Evolutionary conservation across 1,140 invertebrate genomes (phyloP).

Genomic region (Oreohelix idahoensis): DNA sequence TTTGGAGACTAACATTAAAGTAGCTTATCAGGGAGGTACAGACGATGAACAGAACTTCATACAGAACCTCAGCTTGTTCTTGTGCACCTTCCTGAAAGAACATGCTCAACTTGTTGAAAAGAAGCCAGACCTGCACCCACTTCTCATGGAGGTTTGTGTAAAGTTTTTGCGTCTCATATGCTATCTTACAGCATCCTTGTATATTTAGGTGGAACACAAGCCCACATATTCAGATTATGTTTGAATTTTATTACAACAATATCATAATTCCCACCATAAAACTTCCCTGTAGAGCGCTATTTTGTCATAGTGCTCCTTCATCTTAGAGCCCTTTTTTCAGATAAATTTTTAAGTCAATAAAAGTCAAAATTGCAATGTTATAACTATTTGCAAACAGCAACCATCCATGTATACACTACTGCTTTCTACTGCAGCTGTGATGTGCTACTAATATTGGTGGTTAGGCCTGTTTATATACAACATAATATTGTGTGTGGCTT

Average conservation of each 20-base stretch:
- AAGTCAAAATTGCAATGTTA: too few relatives aligned
- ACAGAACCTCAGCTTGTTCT: slow-evolving; percentile 96
- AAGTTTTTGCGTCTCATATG: neutral
- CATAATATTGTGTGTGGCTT: too few relatives aligned
- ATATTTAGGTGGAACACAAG: neutral
- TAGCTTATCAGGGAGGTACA: slow-evolving; percentile 91
- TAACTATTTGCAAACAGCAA: too few relatives aligned
- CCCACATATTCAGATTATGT: too few relatives aligned
- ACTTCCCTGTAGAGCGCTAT: neutral
- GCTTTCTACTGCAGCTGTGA: too few relatives aligned
- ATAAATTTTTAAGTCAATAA: too few relatives aligned
- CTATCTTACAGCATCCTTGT: neutral
- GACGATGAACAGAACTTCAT: slow-evolving; percentile 99
- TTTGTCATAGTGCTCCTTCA: too few relatives aligned
- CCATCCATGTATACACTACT: too few relatives aligned
- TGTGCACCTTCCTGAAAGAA: slow-evolving; percentile 97
- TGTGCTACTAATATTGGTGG: too few relatives aligned
- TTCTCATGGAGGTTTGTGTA: slow-evolving; percentile 65
- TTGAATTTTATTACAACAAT: neutral
- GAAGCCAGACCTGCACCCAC: slow-evolving; percentile 63
- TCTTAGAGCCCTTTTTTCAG: too few relatives aligned
- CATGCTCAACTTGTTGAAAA: slow-evolving; percentile 87
- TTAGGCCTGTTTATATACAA: too few relatives aligned
- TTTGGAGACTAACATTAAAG: slow-evolving; percentile 89
- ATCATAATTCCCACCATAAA: neutral